These are phyloP conservation scores for Pseudomyrmex dendroicus DNA, from an alignment of 1,140 invertebrate species.

Conservation along the genomic window DNA sequence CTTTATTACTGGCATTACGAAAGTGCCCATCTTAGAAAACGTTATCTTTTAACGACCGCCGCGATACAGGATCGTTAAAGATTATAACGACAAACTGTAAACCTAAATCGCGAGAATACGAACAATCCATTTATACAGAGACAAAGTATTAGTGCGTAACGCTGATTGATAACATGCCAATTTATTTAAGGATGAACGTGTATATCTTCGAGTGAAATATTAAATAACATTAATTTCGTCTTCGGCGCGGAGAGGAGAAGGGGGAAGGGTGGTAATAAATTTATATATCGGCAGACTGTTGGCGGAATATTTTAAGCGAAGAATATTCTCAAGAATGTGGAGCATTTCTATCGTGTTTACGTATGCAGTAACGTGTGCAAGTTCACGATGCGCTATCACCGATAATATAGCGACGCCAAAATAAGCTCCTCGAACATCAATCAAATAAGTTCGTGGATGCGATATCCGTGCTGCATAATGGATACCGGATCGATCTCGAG, in stretches of 20 bases:
- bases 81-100: slow-evolving; percentile 12
- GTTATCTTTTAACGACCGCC: slow-evolving; percentile 49
- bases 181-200: too few relatives aligned
- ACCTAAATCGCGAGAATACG: not conserved
- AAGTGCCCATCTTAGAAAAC: slow-evolving; percentile 6
- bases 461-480: slow-evolving; percentile 33
- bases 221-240: too few relatives aligned
- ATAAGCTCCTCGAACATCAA: slow-evolving; percentile 49
- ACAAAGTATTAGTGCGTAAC: too few relatives aligned
- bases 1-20: slow-evolving; percentile 43
- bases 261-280: not conserved
- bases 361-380: slow-evolving; percentile 25
- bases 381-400: slow-evolving; percentile 34
- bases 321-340: slow-evolving; percentile 17
- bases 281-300: not conserved
- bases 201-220: not conserved
- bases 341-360: slow-evolving; percentile 25
- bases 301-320: not conserved
- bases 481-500: slow-evolving; percentile 35
- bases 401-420: slow-evolving; percentile 48
- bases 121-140: not conserved
- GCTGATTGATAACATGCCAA: too few relatives aligned
- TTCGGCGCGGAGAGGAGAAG: too few relatives aligned
- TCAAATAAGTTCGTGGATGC: slow-evolving; percentile 48
- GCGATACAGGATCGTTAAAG: slow-evolving; percentile 31